These are phyloP conservation scores for Neuroterus valhalla DNA, from an alignment of 1,140 invertebrate genomes.

Conservation along the genomic window DNA sequence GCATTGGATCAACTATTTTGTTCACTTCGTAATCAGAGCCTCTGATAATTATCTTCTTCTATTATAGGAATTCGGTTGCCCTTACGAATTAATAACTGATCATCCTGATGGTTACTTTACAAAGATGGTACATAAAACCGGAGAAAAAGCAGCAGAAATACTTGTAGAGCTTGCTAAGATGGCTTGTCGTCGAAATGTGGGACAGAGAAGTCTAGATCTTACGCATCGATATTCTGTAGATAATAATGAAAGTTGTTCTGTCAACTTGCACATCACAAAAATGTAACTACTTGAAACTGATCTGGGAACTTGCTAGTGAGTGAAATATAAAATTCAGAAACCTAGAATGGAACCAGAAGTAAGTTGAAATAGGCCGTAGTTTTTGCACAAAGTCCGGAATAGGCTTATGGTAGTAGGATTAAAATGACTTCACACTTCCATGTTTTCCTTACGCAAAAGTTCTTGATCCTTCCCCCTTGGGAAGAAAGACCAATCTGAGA, in stretches of 20 bases:
- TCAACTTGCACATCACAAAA: not conserved
- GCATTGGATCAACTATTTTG: not conserved
- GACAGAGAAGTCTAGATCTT: slow-evolving; percentile 36
- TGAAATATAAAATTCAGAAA: too few species aligned
- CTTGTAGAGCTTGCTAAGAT: slow-evolving; percentile 51
- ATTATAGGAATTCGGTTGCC: slow-evolving; percentile 80
- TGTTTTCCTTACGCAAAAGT: too few species aligned
- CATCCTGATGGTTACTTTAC: slow-evolving; percentile 74
- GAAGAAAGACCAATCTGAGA: too few species aligned
- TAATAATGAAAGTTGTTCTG: slow-evolving; percentile 14
- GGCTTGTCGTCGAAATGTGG: slow-evolving; percentile 34
- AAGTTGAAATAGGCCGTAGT: too few species aligned
- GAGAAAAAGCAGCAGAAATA: slow-evolving; percentile 64
- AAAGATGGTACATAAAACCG: slow-evolving; percentile 77
- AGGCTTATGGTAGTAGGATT: too few species aligned
- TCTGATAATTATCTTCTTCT: slow-evolving; percentile 68
- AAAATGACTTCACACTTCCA: too few species aligned
- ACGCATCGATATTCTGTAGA: not conserved
- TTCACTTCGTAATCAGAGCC: not conserved
- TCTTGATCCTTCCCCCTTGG: too few species aligned
- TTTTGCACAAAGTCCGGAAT: too few species aligned
- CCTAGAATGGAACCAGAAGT: too few species aligned
- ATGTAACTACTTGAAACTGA: not conserved
- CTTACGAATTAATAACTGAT: slow-evolving; percentile 78
- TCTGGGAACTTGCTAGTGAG: too few species aligned